Evolutionary conservation across 2,113 vertebrate species (phyloP).

Genomic region (Dasypus novemcinctus): DNA sequence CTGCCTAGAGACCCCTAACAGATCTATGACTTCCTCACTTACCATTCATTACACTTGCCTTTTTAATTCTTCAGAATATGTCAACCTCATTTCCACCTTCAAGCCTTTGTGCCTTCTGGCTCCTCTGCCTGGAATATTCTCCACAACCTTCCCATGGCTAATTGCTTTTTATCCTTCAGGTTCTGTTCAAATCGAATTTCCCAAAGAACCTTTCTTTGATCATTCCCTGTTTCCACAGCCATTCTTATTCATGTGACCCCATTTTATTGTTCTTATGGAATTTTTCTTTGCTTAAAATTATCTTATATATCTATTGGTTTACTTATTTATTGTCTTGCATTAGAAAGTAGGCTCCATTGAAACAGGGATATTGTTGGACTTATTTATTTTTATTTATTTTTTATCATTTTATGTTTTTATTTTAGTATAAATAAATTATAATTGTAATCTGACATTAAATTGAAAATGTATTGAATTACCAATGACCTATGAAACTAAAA

Average conservation of each 20-base stretch:
- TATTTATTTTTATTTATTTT: too few species aligned
- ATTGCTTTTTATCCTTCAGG: not conserved
- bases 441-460: too few species aligned
- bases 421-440: too few species aligned
- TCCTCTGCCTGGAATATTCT: too few species aligned
- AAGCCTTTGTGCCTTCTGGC: not conserved
- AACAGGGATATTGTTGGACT: not conserved
- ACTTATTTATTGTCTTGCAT: not conserved
- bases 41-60: not conserved
- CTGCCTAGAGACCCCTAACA: not conserved
- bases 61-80: not conserved
- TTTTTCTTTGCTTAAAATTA: not conserved
- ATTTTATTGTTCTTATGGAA: not conserved
- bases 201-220: not conserved
- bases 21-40: not conserved
- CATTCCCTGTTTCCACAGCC: too few species aligned
- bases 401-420: too few species aligned
- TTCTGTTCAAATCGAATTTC: not conserved
- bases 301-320: not conserved
- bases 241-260: not conserved
- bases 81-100: not conserved
- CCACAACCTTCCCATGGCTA: not conserved
- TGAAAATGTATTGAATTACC: too few species aligned
- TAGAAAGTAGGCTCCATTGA: not conserved
- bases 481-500: too few species aligned